Conservation (phyloP, 1,140 invertebrate species). For the Megathymus violae region DNA sequence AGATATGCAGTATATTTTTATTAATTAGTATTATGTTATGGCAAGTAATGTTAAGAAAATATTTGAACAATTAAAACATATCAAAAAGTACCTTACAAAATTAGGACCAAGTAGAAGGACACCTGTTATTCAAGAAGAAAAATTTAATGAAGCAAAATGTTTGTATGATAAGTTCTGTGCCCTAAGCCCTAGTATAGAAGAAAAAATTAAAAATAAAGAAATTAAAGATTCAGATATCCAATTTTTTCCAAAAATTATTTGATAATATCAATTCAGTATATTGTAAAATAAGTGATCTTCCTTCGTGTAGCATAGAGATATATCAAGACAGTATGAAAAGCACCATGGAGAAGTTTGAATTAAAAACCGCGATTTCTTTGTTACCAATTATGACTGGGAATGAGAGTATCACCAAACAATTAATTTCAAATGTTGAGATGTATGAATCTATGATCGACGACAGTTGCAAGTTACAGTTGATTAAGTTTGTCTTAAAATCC, state of each 20-base stretch:
- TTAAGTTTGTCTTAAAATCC: constrained; percentile 32
- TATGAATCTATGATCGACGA: constrained; percentile 29
- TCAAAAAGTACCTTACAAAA: not conserved
- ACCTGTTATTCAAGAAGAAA: not conserved
- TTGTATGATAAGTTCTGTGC: not conserved
- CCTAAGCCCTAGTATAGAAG: not conserved
- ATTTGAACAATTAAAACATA: not conserved
- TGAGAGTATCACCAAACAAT: constrained; percentile 32
- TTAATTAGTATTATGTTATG: not conserved
- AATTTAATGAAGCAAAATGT: not conserved
- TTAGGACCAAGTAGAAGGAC: not conserved
- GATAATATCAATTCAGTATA: not conserved
- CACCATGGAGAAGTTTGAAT: constrained; percentile 26
- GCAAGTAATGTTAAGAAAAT: not conserved
- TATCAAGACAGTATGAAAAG: not conserved
- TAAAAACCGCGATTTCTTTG: constrained; percentile 33
- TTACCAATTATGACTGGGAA: constrained; percentile 31
- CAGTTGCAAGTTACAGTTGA: constrained; percentile 6
- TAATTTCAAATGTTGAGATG: constrained; percentile 35
- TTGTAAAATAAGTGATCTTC: not conserved
- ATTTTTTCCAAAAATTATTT: not conserved
- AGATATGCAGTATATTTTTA: not conserved
- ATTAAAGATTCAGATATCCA: not conserved
- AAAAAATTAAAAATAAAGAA: not conserved
- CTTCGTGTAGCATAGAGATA: not conserved